Percentiles rank a stretch among this genome's conserved stretches.
phyloP scores from a whole-genome alignment of 1,140 invertebrate genomes.

The Drosophila tristis region DNA sequence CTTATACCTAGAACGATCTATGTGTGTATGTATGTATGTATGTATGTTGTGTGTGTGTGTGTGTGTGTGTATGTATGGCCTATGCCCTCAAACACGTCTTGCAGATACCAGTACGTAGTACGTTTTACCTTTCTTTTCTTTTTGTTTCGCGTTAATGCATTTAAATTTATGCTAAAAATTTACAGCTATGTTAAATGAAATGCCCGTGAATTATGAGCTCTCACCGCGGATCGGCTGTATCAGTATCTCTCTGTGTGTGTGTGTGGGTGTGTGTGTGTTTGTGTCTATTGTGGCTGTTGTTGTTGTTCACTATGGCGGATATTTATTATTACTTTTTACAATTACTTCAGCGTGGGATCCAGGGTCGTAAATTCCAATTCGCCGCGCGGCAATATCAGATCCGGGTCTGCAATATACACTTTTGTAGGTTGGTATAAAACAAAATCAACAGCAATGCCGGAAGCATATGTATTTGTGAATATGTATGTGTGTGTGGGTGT shows the following conservation, averaged over 20 bases:
- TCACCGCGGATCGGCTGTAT: conserved; percentile 17
- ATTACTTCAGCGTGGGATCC: conserved; percentile 83
- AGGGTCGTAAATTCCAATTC: conserved; percentile 84
- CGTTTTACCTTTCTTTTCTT: conserved; percentile 47
- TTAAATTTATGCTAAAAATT: conserved; percentile 80
- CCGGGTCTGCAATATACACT: conserved; percentile 85
- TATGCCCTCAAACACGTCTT: too few relatives aligned
- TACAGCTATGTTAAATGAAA: conserved; percentile 79
- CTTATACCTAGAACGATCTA: conserved; percentile 16
- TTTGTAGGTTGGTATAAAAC: conserved; percentile 81
- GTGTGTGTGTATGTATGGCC: too few relatives aligned
- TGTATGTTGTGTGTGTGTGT: too few relatives aligned
- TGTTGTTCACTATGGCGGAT: conserved; percentile 52
- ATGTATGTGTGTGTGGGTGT: conserved; percentile 19
- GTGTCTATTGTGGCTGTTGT: conserved; percentile 18
- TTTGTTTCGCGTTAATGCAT: conserved; percentile 58
- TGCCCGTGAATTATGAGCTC: conserved; percentile 69
- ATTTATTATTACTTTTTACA: conserved; percentile 79
- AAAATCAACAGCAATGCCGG: conserved; percentile 72
- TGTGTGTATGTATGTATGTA: not conserved
- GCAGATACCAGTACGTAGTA: conserved; percentile 21
- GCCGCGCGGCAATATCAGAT: conserved; percentile 84
- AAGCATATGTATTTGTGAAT: conserved; percentile 37
- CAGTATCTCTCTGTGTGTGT: not conserved
- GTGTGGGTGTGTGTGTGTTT: conserved; percentile 16